Evolutionary conservation across 2,888 invertebrate genomes (phyloP).

Genomic region (Drosophila niveifrons): DNA sequence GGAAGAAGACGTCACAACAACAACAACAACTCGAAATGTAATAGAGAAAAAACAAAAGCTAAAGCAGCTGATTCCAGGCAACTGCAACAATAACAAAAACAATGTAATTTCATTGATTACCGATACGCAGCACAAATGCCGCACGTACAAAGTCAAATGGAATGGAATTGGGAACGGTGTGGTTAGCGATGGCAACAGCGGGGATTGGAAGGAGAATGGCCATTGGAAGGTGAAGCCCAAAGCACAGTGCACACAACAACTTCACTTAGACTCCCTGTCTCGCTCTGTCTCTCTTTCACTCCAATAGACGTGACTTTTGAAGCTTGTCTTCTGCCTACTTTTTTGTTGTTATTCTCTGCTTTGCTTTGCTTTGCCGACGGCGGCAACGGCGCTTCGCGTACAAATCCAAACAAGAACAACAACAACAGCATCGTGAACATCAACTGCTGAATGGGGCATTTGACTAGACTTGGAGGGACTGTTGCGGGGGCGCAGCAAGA

Average conservation of each 20-base stretch:
- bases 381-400: conserved; percentile 77
- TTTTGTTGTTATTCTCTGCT: conserved; percentile 36
- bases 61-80: conserved; percentile 70
- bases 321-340: conserved; percentile 45
- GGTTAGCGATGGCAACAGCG: background rate
- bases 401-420: conserved; percentile 56
- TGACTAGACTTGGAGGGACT: conserved; percentile 45
- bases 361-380: conserved; percentile 67
- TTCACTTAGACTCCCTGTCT: conserved; percentile 21
- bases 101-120: conserved; percentile 79
- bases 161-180: conserved; percentile 34
- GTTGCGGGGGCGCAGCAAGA: conserved; percentile 1
- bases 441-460: conserved; percentile 68
- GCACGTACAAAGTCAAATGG: conserved; percentile 71
- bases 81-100: conserved; percentile 56
- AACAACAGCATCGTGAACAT: conserved; percentile 28
- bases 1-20: conserved; percentile 29
- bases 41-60: conserved; percentile 59
- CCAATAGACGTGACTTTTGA: conserved; percentile 7
- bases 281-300: background rate
- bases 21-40: conserved; percentile 55
- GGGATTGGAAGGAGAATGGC: background rate
- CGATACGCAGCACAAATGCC: conserved; percentile 71
- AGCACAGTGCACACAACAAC: conserved; percentile 36
- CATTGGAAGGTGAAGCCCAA: conserved; percentile 26